phyloP scores from a whole-genome alignment of 1,140 invertebrate genomes.

The Parasteatoda tepidariorum region DNA sequence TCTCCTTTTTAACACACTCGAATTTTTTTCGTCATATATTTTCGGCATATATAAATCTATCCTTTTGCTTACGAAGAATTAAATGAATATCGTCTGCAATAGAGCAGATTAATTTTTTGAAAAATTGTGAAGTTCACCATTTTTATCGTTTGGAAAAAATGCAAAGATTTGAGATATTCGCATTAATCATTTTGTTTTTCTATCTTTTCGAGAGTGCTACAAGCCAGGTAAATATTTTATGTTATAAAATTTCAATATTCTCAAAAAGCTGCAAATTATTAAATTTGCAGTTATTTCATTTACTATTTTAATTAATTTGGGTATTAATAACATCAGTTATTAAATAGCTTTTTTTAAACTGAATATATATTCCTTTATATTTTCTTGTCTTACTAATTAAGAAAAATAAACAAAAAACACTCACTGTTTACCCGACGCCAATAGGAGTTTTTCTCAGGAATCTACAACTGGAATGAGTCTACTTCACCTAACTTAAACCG shows the following conservation, averaged over 20 bases:
- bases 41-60: not conserved
- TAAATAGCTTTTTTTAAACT: not conserved
- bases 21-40: not conserved
- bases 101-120: not conserved
- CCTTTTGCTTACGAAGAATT: not conserved
- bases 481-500: too few species aligned
- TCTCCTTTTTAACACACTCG: not conserved
- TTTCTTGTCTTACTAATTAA: not conserved
- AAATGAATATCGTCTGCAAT: not conserved
- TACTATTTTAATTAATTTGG: not conserved
- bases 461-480: too few species aligned
- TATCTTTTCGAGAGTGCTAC: not conserved
- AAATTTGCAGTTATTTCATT: not conserved
- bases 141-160: not conserved
- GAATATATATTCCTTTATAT: not conserved
- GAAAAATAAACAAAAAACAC: too few species aligned
- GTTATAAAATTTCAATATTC: not conserved
- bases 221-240: slow-evolving; percentile 7
- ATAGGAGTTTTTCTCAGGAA: too few species aligned
- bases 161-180: slow-evolving; percentile 9
- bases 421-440: too few species aligned
- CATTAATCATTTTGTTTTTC: slow-evolving; percentile 6
- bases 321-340: not conserved
- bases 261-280: not conserved
- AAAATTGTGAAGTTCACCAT: not conserved